Evolutionary conservation across 2,888 invertebrate species (phyloP), one percentile per base, ranked within the genome.

Genomic region (Dioctria rufipes): DNA sequence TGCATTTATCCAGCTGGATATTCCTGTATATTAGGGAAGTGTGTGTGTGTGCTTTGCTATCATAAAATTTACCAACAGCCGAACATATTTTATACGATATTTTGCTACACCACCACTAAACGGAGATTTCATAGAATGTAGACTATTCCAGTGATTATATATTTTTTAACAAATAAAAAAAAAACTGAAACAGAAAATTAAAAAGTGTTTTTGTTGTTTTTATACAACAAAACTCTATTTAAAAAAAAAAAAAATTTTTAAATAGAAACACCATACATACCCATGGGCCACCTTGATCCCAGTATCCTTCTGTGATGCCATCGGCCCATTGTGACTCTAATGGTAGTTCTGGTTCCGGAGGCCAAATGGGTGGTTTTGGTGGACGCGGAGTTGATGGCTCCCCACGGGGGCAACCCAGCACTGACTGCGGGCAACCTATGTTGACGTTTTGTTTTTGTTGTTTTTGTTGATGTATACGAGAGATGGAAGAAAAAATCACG

Each of bases 351-450:
- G 86, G 86, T 83, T 86, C 86, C 71, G 85, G 86, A 78, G 85
- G 85, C 86, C 86, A 86, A 81, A 84, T 82, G 71, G 84, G 84
- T 81, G 84, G 84, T 83, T 85, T 85, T 60, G 84, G 84, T 82
- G 85, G 85, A 82, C 85, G 84, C 83, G 85, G 85, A 78, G 85
- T 83, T 83, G 85, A 84, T 81, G 85, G 85, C 81, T 85, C 85
- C 85, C 86, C 85, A 83, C 84, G 84, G 85, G 86, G 85, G 85
- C 86, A 86, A 85, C 85, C 85, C 84, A 86, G 84, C 82, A 86
- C 84, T 80, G 86, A 86, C 85, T 86, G 86, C 83, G 85, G 86
- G 85, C 86, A 86, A 85, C 86, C 86, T 86, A 86, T 86, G 84
- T 86, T 86, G 86, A 84, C 84, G 81, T 61, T 81, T 82, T 82